Evolutionary conservation across 92 coral and sea anemone genomes (phyloP).

Genomic region (Metridium senile): DNA sequence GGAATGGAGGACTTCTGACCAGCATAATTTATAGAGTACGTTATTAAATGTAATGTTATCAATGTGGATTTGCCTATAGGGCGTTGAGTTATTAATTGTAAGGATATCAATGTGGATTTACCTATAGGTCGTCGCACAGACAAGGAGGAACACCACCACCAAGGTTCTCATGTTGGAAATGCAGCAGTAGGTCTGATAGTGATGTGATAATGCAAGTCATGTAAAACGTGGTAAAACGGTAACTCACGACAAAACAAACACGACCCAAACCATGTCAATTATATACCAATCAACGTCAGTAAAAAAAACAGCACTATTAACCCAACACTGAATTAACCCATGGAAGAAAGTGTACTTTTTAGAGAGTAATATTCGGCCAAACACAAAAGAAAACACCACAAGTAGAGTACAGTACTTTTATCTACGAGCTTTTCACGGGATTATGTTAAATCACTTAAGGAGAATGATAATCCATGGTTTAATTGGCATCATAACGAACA

Average conservation of each 20-base stretch:
- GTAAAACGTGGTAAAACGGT: conserved; percentile 1
- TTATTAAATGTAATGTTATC: too few relatives aligned
- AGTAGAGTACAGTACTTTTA: too few relatives aligned
- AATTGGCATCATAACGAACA: background rate
- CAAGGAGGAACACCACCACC: background rate
- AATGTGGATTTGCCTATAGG: too few relatives aligned
- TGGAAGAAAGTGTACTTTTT: background rate
- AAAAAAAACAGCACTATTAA: background rate
- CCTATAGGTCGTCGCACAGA: background rate
- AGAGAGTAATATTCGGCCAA: background rate
- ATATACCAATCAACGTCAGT: background rate
- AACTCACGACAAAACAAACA: background rate
- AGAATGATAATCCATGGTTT: background rate
- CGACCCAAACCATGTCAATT: conserved; percentile 1
- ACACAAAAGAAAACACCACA: background rate
- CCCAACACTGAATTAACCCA: background rate
- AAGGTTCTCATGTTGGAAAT: background rate
- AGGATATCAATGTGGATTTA: too few relatives aligned
- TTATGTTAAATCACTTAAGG: too few relatives aligned
- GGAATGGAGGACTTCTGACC: too few relatives aligned
- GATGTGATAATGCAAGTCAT: background rate
- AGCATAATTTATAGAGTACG: too few relatives aligned
- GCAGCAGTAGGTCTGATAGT: background rate
- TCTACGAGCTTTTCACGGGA: too few relatives aligned
- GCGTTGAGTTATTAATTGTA: too few relatives aligned